Conservation (phyloP, 2,888 invertebrate species). For the Ethmia dodecea region DNA sequence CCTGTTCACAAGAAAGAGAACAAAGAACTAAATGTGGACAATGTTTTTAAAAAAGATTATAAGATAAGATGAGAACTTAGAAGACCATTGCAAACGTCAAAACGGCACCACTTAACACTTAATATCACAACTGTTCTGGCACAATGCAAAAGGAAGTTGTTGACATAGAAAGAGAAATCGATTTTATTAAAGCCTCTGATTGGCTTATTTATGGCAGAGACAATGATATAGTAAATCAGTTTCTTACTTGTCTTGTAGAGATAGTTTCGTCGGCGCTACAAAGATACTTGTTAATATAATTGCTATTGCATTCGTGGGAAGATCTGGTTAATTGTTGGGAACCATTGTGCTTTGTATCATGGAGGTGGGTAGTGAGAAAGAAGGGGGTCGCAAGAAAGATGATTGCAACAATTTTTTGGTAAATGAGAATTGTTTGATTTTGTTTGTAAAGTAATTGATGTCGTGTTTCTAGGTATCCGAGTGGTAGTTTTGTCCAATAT, state of each 20-base stretch:
- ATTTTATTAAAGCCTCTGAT: conserved; percentile 14
- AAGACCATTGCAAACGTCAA: too few species aligned
- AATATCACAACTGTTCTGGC: too few species aligned
- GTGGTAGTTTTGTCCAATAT: too few species aligned
- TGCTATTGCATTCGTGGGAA: conserved; percentile 43
- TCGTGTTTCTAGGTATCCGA: too few species aligned
- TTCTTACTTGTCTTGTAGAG: conserved; percentile 21
- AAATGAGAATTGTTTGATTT: too few species aligned
- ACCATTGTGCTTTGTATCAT: conserved; percentile 42
- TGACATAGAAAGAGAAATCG: conserved; percentile 16
- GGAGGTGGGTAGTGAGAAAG: conserved; percentile 34
- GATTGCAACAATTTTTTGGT: conserved; percentile 30
- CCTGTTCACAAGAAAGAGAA: too few species aligned
- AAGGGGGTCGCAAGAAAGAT: conserved; percentile 34
- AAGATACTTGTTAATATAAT: conserved; percentile 43
- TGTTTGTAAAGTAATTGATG: too few species aligned
- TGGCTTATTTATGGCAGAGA: conserved; percentile 23
- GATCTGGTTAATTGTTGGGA: conserved; percentile 44
- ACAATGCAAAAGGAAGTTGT: conserved; percentile 10
- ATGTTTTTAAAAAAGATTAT: too few species aligned
- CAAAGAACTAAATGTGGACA: too few species aligned
- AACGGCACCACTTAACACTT: too few species aligned
- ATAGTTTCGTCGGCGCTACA: conserved; percentile 13
- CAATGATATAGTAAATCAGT: conserved; percentile 34
- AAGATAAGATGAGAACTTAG: too few species aligned